Base-by-base conservation (phyloP, 2,888 invertebrate genomes). In the Marronus borbonicus region DNA sequence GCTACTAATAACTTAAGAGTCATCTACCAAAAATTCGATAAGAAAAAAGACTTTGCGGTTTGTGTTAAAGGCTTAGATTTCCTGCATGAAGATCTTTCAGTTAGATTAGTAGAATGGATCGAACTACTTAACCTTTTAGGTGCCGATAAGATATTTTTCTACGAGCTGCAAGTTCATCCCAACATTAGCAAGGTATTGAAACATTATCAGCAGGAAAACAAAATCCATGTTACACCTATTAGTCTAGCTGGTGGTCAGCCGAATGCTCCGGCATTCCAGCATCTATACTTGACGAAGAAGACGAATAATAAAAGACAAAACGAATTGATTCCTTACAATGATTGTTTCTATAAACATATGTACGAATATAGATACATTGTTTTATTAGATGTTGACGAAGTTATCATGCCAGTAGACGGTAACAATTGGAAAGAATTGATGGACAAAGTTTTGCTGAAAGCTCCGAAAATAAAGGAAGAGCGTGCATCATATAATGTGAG, bases 11-110 rank as follows among this genome's bases (percentile, higher is more conserved):
- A 96, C 87, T 88, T 97, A 80, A 90, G 94, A 78, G 96, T 97
- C 1, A 94, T 96, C 84, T 94, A 95, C 89, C 93, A 95, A 86
- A 92, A 92, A 78, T 96, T 96, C 0, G 90, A 89, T 2, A 89
- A 89, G 76, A 94, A 93, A 84, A 94, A 94, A 84, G 94, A 94
- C 36, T 97, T 97, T 86, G 97, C 97, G 1, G 97, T 97, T 2
- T 97, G 97, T 88, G 97, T 97, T 28, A 97, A 97, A 88, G 98
- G 98, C 0, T 90, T 98, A 76, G 97, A 98, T 88, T 98, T 98
- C 86, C 91, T 96, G 2, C 95, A 97, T 89, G 96, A 97, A 85
- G 98, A 98, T 88, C 89, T 97, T 1, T 97, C 97, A 1, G 95
- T 96, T 17, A 92, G 97, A 2, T 90, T 98, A 31, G 94, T 98